Conservation (phyloP, 1,140 invertebrate genomes). For the Magallana gigas region DNA sequence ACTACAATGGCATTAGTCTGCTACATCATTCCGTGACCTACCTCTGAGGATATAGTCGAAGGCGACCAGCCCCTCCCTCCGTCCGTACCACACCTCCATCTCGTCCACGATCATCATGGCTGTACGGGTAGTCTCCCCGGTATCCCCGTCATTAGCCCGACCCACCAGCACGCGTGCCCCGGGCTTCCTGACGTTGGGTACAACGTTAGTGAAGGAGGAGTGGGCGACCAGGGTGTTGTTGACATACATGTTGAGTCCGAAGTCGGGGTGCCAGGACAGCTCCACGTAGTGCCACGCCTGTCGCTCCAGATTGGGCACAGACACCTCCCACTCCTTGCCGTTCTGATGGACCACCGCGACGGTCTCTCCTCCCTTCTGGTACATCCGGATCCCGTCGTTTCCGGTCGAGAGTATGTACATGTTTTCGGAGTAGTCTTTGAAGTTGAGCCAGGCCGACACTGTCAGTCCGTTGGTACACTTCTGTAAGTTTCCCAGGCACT, state of each 20-base stretch:
- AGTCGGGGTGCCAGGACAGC: slow-evolving; percentile 74
- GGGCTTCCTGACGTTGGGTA: background rate
- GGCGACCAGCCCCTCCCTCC: slow-evolving; percentile 73
- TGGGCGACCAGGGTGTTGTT: slow-evolving; percentile 67
- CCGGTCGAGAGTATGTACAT: slow-evolving; percentile 74
- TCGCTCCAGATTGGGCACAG: slow-evolving; percentile 57
- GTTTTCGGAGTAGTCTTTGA: slow-evolving; percentile 67
- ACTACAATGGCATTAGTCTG: no score
- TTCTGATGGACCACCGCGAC: slow-evolving; percentile 64
- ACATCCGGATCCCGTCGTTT: slow-evolving; percentile 70
- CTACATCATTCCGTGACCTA: slow-evolving; percentile 54
- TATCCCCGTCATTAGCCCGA: slow-evolving; percentile 68
- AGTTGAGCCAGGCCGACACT: slow-evolving; percentile 74
- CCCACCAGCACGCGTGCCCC: slow-evolving; percentile 67
- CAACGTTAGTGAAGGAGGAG: slow-evolving; percentile 50
- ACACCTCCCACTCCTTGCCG: slow-evolving; percentile 62
- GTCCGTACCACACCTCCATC: slow-evolving; percentile 75
- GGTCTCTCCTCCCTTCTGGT: slow-evolving; percentile 68
- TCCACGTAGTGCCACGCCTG: slow-evolving; percentile 77
- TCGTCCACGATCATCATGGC: slow-evolving; percentile 74
- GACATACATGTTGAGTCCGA: slow-evolving; percentile 74
- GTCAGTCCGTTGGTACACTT: slow-evolving; percentile 74
- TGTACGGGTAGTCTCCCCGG: slow-evolving; percentile 51
- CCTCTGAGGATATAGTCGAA: slow-evolving; percentile 76
- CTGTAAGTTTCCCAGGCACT: slow-evolving; percentile 74